phyloP scores from a whole-genome alignment of 2,888 invertebrate genomes.

The Polia nebulosa region DNA sequence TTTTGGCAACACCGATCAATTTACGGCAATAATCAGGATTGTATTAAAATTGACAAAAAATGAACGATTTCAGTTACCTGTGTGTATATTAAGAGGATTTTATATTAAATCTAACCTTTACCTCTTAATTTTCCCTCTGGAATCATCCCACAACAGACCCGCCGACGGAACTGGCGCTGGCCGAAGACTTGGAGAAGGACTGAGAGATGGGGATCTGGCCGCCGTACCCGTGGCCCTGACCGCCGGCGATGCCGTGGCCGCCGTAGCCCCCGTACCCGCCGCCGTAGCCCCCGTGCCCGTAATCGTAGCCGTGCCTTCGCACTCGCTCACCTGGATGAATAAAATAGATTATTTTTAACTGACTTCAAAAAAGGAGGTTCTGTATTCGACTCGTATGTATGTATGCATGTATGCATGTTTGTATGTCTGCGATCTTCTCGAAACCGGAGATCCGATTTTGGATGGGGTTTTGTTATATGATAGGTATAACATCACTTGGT shows the following conservation, averaged over 20 bases:
- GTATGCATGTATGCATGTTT: too few species aligned
- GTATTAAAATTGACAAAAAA: too few species aligned
- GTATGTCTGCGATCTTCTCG: too few species aligned
- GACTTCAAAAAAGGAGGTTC: too few species aligned
- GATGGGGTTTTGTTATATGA: too few species aligned
- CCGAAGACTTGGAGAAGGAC: conserved; percentile 80
- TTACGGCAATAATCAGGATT: too few species aligned
- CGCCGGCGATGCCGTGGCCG: conserved; percentile 60
- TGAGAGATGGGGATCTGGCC: conserved; percentile 67
- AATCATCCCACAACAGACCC: conserved; percentile 41
- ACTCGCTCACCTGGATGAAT: conserved; percentile 68
- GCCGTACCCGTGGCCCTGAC: conserved; percentile 64
- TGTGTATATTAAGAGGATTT: too few species aligned
- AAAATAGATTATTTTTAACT: neutral
- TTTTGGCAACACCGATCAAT: too few species aligned
- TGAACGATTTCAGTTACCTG: too few species aligned
- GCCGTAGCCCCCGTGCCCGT: conserved; percentile 66
- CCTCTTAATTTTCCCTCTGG: neutral
- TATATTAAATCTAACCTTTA: neutral
- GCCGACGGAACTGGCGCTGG: conserved; percentile 74
- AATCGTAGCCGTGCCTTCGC: conserved; percentile 69
- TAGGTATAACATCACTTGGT: too few species aligned
- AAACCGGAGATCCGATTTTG: too few species aligned
- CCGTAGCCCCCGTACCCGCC: conserved; percentile 68
- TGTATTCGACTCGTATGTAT: too few species aligned